Conservation (phyloP, 2,888 invertebrate genomes). For the Urechis unicinctus region DNA sequence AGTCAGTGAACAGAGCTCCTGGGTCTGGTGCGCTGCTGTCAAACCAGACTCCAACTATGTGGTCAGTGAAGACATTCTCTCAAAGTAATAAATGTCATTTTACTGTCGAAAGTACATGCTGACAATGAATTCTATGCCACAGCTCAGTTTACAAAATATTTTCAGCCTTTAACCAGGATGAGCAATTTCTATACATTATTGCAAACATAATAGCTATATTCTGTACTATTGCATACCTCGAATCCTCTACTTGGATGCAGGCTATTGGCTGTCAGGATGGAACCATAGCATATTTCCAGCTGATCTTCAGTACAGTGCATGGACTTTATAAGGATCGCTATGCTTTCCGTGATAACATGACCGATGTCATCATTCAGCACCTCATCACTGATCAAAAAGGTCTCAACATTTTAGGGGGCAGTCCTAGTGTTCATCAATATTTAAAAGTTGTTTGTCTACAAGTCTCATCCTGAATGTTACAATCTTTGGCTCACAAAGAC, state of each 20-base stretch:
- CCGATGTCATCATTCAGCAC: slow-evolving; percentile 94
- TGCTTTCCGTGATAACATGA: slow-evolving; percentile 93
- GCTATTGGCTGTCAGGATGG: slow-evolving; percentile 87
- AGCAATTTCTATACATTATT: not conserved
- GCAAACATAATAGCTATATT: not conserved
- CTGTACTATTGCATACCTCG: not conserved
- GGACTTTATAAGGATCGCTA: slow-evolving; percentile 90
- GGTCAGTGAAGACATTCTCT: slow-evolving; percentile 51
- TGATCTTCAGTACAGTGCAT: slow-evolving; percentile 90
- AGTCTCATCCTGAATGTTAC: no score
- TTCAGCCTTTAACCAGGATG: no score
- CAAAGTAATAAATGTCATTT: not conserved
- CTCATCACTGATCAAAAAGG: slow-evolving; percentile 72
- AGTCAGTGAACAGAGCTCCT: slow-evolving; percentile 70
- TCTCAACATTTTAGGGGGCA: no score
- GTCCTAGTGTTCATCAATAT: no score
- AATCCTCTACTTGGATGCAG: slow-evolving; percentile 29
- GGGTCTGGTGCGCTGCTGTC: slow-evolving; percentile 81
- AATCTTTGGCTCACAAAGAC: no score
- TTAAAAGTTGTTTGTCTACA: no score
- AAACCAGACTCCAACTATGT: slow-evolving; percentile 70
- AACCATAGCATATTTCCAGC: slow-evolving; percentile 83
- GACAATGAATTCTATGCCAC: no score
- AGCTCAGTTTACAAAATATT: no score
- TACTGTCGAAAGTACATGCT: not conserved